Percentiles rank a stretch among this genome's conserved stretches.
Evolutionary conservation across 2,888 invertebrate genomes (phyloP).

Genomic region (Incurvaria masculella): DNA sequence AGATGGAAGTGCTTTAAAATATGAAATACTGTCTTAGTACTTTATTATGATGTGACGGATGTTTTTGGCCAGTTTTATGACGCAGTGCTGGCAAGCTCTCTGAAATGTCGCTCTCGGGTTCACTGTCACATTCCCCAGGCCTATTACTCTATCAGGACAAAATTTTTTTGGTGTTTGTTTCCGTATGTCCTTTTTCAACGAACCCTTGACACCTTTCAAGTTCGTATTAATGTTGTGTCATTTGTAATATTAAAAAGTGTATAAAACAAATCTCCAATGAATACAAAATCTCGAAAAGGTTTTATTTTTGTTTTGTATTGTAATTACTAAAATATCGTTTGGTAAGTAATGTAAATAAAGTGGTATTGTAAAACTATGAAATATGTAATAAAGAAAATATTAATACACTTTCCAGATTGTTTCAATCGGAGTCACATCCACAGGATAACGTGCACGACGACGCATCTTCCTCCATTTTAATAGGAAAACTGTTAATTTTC

Average conservation of each 20-base stretch:
- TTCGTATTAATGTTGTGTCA: conserved; percentile 7
- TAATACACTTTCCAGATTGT: conserved; percentile 34
- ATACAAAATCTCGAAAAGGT: conserved; percentile 42
- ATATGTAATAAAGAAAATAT: conserved; percentile 50
- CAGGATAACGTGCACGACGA: neutral
- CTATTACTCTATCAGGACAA: conserved; percentile 2
- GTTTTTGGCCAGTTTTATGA: conserved; percentile 8
- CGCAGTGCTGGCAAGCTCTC: conserved; percentile 35
- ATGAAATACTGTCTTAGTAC: neutral
- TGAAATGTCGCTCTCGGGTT: conserved; percentile 16
- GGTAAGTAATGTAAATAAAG: conserved; percentile 43
- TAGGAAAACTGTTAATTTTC: conserved; percentile 7
- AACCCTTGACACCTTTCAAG: conserved; percentile 22
- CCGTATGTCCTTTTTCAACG: conserved; percentile 26
- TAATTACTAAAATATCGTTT: conserved; percentile 38
- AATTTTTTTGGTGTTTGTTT: conserved; percentile 19
- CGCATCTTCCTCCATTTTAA: neutral
- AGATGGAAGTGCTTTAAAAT: neutral
- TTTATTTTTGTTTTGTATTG: conserved; percentile 46
- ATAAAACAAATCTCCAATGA: conserved; percentile 6
- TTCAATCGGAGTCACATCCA: conserved; percentile 3
- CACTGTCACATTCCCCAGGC: conserved; percentile 1
- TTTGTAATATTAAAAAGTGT: conserved; percentile 2
- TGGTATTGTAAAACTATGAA: conserved; percentile 43
- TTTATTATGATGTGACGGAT: neutral